phyloP scores from a whole-genome alignment of 2,888 invertebrate genomes.

The Scrobipalpa costella region DNA sequence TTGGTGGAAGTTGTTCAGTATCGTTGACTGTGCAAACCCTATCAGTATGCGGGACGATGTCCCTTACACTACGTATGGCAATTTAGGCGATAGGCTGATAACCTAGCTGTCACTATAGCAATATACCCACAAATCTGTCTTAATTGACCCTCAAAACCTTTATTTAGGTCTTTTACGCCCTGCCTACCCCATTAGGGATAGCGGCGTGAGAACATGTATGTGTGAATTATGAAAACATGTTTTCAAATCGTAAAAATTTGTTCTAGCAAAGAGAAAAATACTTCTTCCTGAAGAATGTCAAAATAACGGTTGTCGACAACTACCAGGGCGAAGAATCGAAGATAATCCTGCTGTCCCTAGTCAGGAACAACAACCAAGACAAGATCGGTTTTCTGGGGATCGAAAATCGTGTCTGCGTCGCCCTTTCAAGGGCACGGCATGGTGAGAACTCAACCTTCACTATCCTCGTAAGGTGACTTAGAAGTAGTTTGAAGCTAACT shows the following conservation, averaged over 20 bases:
- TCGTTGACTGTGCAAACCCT: too few species aligned
- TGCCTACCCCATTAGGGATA: too few species aligned
- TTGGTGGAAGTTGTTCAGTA: too few species aligned
- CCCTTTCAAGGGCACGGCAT: constrained; percentile 84
- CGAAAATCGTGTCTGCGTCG: constrained; percentile 88
- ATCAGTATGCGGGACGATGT: too few species aligned
- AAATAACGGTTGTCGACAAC: constrained; percentile 87
- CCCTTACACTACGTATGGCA: too few species aligned
- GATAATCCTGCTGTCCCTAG: constrained; percentile 88
- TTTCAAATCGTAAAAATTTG: constrained; percentile 3
- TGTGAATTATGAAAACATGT: not conserved
- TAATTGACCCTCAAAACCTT: too few species aligned
- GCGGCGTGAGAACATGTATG: not conserved
- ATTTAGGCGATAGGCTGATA: too few species aligned
- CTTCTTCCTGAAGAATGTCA: constrained; percentile 71
- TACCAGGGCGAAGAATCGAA: constrained; percentile 91
- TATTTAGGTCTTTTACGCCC: not conserved
- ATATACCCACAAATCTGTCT: too few species aligned
- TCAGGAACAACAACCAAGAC: constrained; percentile 84
- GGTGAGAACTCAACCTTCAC: constrained; percentile 42
- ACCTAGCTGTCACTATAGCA: too few species aligned
- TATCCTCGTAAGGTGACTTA: not conserved
- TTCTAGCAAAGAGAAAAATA: constrained; percentile 59
- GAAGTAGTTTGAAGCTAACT: not conserved
- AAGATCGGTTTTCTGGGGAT: constrained; percentile 86